phyloP scores from a whole-genome alignment of 2,113 vertebrate genomes.

The Rhadina sibilatrix region DNA sequence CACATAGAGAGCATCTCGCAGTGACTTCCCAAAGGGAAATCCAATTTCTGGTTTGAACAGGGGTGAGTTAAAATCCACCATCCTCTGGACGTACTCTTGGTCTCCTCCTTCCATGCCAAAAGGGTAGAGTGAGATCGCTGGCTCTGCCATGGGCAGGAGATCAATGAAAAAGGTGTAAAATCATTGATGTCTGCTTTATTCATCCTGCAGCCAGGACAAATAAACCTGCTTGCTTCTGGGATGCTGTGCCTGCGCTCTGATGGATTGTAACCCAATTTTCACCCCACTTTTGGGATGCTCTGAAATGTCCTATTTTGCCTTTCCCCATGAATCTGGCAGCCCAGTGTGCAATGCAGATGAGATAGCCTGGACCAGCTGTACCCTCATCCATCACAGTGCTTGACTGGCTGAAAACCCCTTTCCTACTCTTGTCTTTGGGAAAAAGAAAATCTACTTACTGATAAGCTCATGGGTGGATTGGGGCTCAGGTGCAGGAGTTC shows the following conservation, averaged over 20 bases:
- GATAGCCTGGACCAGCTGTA: fast-evolving
- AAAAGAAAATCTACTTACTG: constrained; percentile 21
- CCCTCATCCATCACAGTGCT: not conserved
- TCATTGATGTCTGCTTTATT: not conserved
- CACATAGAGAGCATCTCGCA: constrained; percentile 66
- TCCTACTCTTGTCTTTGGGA: not conserved
- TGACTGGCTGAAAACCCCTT: not conserved
- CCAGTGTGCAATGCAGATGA: fast-evolving
- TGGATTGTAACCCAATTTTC: not conserved
- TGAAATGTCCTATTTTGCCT: not conserved
- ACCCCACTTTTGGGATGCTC: not conserved
- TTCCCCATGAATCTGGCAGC: not conserved
- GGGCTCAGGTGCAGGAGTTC: not conserved
- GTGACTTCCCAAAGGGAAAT: constrained; percentile 70
- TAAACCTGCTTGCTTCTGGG: fast-evolving
- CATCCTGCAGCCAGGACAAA: not conserved
- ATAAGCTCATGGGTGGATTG: not conserved
- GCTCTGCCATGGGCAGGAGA: not conserved
- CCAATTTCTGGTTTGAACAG: constrained; percentile 72
- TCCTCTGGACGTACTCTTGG: not conserved
- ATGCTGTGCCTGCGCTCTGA: not conserved
- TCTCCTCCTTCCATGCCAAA: constrained; percentile 30
- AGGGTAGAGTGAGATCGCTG: constrained; percentile 41
- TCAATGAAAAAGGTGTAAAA: not conserved
- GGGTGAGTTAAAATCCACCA: constrained; percentile 63